These are phyloP conservation scores for Oxycera nigricornis DNA, from an alignment of 2,888 invertebrate genomes.

Conservation along the genomic window DNA sequence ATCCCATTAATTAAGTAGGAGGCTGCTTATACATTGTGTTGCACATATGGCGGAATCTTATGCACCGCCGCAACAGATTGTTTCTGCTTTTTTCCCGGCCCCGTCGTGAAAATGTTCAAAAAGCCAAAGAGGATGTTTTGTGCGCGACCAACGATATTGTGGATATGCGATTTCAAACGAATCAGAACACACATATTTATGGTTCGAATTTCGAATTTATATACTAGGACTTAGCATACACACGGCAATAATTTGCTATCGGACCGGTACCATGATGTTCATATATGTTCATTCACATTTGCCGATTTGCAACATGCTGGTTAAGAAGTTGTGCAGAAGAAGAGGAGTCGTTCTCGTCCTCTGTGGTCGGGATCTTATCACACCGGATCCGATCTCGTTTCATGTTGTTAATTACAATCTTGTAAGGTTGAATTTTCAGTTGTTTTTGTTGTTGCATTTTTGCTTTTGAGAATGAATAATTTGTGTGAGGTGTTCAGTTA, in stretches of 20 bases:
- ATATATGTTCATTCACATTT: slow-evolving; percentile 13
- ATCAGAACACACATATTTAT: neutral
- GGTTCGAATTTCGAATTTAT: slow-evolving; percentile 12
- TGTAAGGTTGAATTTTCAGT: slow-evolving; percentile 27
- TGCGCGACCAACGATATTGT: neutral
- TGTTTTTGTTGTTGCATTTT: no score
- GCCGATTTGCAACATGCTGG: slow-evolving; percentile 25
- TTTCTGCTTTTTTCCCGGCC: no score
- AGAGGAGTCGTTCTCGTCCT: neutral
- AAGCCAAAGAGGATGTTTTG: neutral
- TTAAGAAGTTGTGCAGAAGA: neutral
- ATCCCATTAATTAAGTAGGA: slow-evolving; percentile 44
- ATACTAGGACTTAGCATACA: neutral
- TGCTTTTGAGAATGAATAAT: neutral
- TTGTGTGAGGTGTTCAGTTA: neutral
- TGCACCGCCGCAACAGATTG: neutral
- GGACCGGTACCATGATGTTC: slow-evolving; percentile 28
- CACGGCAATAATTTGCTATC: slow-evolving; percentile 22
- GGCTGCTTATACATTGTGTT: slow-evolving; percentile 7
- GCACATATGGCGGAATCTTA: neutral
- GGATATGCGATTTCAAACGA: no score
- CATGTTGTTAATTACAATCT: slow-evolving; percentile 35
- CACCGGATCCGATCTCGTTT: slow-evolving; percentile 30
- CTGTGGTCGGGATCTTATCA: neutral
- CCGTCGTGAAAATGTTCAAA: neutral